Base-by-base conservation (phyloP, 1,140 invertebrate genomes). In the Periplaneta americana region DNA sequence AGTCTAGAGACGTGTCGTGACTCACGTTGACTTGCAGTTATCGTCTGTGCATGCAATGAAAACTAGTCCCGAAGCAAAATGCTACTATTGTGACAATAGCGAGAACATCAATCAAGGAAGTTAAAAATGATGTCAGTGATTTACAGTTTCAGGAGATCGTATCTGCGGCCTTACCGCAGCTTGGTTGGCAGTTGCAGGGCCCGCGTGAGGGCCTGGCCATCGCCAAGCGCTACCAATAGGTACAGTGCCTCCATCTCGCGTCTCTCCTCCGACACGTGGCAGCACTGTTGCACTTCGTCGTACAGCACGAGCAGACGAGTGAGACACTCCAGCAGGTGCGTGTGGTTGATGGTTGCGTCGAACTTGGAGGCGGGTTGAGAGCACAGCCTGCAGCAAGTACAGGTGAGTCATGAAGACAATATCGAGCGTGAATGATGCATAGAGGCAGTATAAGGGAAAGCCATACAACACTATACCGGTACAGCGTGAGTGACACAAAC, bases 301-400 rank as follows among this genome's bases (percentile, higher is more conserved):
- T 89, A 88, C 22, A 88, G 76, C 37, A 82, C 84, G 8, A 89
- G 79, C 13, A 89, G 83, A 39, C 85, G 82, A 78, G 88, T 88
- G n/a, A 89, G 81, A 84, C 87, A 87, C 83, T 89, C 88, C 79
- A 86, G 85, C 28, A 86, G 83, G 78, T 89, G 88, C 33, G 86
- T 88, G 78, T 85, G 80, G 80, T 89, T 89, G 74, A 89, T 88
- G 48, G 86, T 85, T 10, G 86, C 83, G 81, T 88, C 88, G 84
- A 86, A 89, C 13, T 74, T 79, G 17, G 82, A 74, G 0, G 85
- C 74, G 28, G 83, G 83, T n/a, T 85, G 83, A 18, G 81, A 79
- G 81, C 86, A 85, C 74, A 88, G 66, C 32, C 80, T 80, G 32
- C 13, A 66, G 28, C 22, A 66, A 66, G 48, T 28, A 5, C n/a